Evolutionary conservation across 2,797 vertebrate species (phyloP).

Genomic region (Chelidonichthys spinosus): DNA sequence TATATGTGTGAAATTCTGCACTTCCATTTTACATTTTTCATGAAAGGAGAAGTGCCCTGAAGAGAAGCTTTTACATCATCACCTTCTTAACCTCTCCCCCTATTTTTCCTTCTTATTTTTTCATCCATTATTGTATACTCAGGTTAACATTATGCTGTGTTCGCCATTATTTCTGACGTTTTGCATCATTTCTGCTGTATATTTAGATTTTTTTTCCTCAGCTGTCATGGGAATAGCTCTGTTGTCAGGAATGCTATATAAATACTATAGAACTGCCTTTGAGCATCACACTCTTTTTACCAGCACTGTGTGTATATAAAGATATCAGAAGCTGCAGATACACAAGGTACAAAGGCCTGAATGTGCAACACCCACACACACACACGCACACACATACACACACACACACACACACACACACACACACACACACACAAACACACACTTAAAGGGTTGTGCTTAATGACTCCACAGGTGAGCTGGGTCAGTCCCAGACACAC

Average conservation of each 20-base stretch:
- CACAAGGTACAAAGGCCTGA: not conserved
- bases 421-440: not conserved
- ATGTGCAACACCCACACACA: not conserved
- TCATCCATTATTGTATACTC: not conserved
- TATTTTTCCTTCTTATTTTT: not conserved
- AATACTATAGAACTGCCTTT: not conserved
- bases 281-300: not conserved
- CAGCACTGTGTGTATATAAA: not conserved
- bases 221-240: not conserved
- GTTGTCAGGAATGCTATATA: not conserved
- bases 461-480: slow-evolving; percentile 46
- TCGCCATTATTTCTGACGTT: not conserved
- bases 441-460: not conserved
- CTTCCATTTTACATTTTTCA: slow-evolving; percentile 52
- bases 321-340: not conserved
- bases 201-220: not conserved
- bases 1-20: slow-evolving; percentile 33
- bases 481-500: slow-evolving; percentile 17
- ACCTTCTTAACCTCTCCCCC: not conserved
- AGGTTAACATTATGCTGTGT: not conserved
- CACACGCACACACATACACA: not conserved
- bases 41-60: slow-evolving; percentile 41
- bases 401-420: not conserved
- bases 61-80: slow-evolving; percentile 18
- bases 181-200: not conserved